Evolutionary conservation across 1,140 invertebrate species (phyloP), one percentile per base, ranked within the genome.

Genomic region (Steinernema khuongi): DNA sequence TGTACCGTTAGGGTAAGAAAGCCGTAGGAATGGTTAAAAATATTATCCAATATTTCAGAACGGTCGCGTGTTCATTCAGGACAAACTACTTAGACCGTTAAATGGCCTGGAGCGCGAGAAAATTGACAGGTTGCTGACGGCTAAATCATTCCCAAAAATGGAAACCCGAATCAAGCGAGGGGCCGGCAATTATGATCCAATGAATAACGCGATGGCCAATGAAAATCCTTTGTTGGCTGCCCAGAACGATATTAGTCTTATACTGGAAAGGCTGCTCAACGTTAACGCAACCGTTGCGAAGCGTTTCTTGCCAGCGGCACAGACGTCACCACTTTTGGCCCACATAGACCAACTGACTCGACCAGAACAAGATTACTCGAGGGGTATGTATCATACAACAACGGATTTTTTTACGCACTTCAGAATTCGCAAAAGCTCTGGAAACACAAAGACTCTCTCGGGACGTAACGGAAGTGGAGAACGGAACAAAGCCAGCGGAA

Each of bases 271-370:
- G 31, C 22, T 72, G 30, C 30, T 72, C 4, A 50, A 72, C 17
- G 71, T 72, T 19, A 72, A 72, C 66, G 66, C 71, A 0, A 72
- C 71, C 22, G 71, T 72, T 4, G 71, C 71, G 17, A 72, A 72
- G 41, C 17, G 71, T 29, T 72, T 72, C 41, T 30, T 72, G 18
- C 71, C 71, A 18, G 41, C 66, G n/a, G 71, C 71, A 17, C 66
- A 72, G 31, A 72, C 66, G 71, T 72, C 71, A 22, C 71, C 71
- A 1, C 41, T 72, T 1, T 36, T 72, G 17, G 66, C 44, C 33
- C 43, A 72, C 30, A n/a, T 72, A 4, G 50, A 60, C 26, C 50
- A 60, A 17, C 14, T 22, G 4, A 60, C 22, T 14, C 50, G 22
- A 11, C 36, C 11, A 60, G 50, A 22, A 7, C 14, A 22, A 60